Evolutionary conservation across 2,797 vertebrate species (phyloP).

Genomic region (Chloroceryle inda): DNA sequence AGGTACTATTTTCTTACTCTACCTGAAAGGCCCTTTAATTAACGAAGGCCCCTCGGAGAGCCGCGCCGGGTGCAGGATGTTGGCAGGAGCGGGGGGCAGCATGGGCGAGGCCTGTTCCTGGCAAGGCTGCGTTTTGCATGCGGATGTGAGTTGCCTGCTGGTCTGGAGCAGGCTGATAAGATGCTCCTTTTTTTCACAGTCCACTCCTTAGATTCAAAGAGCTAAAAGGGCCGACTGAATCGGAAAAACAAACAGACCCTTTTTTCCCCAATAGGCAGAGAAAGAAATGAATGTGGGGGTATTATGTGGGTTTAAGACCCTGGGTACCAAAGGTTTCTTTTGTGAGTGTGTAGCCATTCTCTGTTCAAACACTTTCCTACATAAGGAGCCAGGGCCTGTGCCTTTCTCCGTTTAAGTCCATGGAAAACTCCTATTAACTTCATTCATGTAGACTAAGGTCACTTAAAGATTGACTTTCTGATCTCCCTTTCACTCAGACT

Average conservation of each 20-base stretch:
- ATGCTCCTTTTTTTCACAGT: constrained; percentile 86
- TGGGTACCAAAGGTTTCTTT: constrained; percentile 84
- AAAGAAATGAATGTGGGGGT: constrained; percentile 83
- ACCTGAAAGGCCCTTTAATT: constrained; percentile 71
- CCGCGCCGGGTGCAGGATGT: constrained; percentile 67
- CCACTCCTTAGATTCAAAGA: constrained; percentile 80
- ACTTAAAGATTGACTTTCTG: constrained; percentile 71
- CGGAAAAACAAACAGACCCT: constrained; percentile 85
- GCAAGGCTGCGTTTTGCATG: constrained; percentile 85
- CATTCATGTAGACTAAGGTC: constrained; percentile 29
- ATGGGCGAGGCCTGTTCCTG: constrained; percentile 88
- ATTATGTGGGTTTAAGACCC: constrained; percentile 83
- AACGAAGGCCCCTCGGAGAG: constrained; percentile 29
- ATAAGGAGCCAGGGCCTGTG: constrained; percentile 47
- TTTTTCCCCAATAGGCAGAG: constrained; percentile 76
- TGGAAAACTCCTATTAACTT: constrained; percentile 68
- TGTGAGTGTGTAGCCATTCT: constrained; percentile 81
- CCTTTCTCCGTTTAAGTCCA: constrained; percentile 37
- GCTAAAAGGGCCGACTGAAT: constrained; percentile 82
- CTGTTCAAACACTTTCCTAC: constrained; percentile 80
- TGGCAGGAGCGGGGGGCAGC: constrained; percentile 71
- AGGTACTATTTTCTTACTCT: constrained; percentile 9
- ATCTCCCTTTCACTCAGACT: constrained; percentile 68
- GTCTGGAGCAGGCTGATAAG: constrained; percentile 95
- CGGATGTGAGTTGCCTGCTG: constrained; percentile 87